These are phyloP conservation scores for Nomada fucata DNA, from an alignment of 2,888 invertebrate species.

Conservation along the genomic window DNA sequence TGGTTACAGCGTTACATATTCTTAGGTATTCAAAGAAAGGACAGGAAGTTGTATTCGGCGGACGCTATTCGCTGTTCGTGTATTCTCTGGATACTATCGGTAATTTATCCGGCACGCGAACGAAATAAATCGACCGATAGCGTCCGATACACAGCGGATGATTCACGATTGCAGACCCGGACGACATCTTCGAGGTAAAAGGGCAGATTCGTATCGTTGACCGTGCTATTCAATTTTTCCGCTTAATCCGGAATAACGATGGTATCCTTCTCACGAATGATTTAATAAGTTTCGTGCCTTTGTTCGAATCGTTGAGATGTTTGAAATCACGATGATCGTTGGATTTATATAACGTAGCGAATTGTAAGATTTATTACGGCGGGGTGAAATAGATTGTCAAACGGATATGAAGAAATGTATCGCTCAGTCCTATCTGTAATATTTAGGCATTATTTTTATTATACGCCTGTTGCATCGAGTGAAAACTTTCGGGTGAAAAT, in stretches of 20 bases:
- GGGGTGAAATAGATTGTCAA: no score
- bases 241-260: neutral
- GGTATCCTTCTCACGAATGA: neutral
- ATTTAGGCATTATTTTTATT: no score
- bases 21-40: slow-evolving; percentile 1
- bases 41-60: neutral
- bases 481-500: no score
- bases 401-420: no score
- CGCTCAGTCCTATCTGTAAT: no score
- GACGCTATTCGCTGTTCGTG: neutral
- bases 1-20: neutral
- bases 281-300: neutral
- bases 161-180: neutral
- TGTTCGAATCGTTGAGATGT: neutral
- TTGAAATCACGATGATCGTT: neutral
- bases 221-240: neutral
- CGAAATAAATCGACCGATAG: slow-evolving; percentile 27
- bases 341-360: no score
- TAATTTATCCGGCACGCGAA: slow-evolving; percentile 35
- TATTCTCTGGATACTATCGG: neutral
- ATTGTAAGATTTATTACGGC: no score
- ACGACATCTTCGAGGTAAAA: slow-evolving; percentile 22
- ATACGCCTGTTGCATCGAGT: no score
- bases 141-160: neutral
- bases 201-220: slow-evolving; percentile 21